These are phyloP conservation scores for Vanessa tameamea DNA, from an alignment of 1,140 invertebrate genomes.

Conservation along the genomic window DNA sequence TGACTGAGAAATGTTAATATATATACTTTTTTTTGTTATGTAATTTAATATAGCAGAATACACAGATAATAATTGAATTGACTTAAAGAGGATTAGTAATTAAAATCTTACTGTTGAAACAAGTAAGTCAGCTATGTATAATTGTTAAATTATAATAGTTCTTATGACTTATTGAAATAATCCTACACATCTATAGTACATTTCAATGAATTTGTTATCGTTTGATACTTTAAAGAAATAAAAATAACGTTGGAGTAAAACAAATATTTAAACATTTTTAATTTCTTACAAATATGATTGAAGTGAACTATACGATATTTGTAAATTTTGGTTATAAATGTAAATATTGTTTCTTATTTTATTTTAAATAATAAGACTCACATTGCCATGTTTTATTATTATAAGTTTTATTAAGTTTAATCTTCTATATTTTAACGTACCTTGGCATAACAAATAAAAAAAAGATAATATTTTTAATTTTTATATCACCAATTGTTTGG, in stretches of 20 bases:
- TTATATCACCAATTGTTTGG: neutral
- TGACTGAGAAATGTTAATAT: too few relatives aligned
- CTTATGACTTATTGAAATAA: too few relatives aligned
- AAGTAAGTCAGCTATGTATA: too few relatives aligned
- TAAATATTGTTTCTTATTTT: conserved; percentile 63
- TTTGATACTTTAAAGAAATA: neutral
- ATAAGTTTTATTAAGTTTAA: conserved; percentile 21
- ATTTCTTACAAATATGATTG: neutral
- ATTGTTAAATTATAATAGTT: too few relatives aligned
- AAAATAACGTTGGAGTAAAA: neutral
- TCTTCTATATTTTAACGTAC: conserved; percentile 16
- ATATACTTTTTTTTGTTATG: too few relatives aligned
- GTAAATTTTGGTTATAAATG: conserved; percentile 53
- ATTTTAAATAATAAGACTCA: conserved; percentile 40
- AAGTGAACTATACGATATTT: conserved; percentile 10
- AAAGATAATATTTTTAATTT: neutral
- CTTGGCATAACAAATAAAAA: conserved; percentile 12
- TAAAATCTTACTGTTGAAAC: too few relatives aligned
- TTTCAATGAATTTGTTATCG: neutral
- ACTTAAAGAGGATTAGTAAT: too few relatives aligned
- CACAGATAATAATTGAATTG: too few relatives aligned
- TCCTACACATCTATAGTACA: neutral
- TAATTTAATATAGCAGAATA: too few relatives aligned
- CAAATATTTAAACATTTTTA: neutral
- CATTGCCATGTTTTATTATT: conserved; percentile 57